A percentile compares a stretch with the other conserved stretches of the same genome.
phyloP scores from a whole-genome alignment of 2,113 vertebrate species.

The Salvelinus fontinalis region DNA sequence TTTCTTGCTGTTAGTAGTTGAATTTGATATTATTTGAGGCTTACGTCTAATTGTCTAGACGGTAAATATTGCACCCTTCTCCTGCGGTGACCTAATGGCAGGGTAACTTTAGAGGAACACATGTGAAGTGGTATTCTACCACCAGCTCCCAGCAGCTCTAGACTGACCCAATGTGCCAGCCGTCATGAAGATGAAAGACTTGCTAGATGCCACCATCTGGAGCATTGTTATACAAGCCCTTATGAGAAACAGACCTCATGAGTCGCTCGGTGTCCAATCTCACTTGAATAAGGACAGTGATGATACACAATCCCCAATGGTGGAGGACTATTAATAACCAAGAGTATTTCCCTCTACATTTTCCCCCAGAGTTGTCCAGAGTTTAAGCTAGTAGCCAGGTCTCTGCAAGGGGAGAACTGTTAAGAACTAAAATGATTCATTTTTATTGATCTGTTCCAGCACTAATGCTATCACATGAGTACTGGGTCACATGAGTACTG shows the following conservation, averaged over 20 bases:
- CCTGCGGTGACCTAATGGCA: slow-evolving; percentile 65
- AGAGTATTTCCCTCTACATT: slow-evolving; percentile 23
- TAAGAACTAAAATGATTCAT: too few species aligned
- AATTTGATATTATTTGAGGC: slow-evolving; percentile 69
- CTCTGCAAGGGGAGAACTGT: too few species aligned
- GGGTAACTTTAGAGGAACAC: slow-evolving; percentile 76
- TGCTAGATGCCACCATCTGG: slow-evolving; percentile 65
- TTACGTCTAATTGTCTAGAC: slow-evolving; percentile 70
- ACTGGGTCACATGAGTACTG: too few species aligned
- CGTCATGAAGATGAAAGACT: slow-evolving; percentile 70
- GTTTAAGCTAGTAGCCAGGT: neutral
- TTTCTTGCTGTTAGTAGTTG: slow-evolving; percentile 53
- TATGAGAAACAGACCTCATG: slow-evolving; percentile 63
- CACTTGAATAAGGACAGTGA: slow-evolving; percentile 56
- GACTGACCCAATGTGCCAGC: slow-evolving; percentile 47
- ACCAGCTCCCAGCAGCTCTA: slow-evolving; percentile 10
- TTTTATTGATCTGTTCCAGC: too few species aligned
- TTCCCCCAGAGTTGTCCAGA: neutral
- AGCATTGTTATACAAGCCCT: slow-evolving; percentile 27
- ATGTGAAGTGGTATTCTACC: slow-evolving; percentile 70
- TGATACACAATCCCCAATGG: slow-evolving; percentile 57
- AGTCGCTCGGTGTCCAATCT: slow-evolving; percentile 60
- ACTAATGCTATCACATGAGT: neutral
- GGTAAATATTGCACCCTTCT: slow-evolving; percentile 65
- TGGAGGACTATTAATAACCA: slow-evolving; percentile 30